Evolutionary conservation across 2,888 invertebrate genomes (phyloP).

Genomic region (Enoplolaimus lenunculus): DNA sequence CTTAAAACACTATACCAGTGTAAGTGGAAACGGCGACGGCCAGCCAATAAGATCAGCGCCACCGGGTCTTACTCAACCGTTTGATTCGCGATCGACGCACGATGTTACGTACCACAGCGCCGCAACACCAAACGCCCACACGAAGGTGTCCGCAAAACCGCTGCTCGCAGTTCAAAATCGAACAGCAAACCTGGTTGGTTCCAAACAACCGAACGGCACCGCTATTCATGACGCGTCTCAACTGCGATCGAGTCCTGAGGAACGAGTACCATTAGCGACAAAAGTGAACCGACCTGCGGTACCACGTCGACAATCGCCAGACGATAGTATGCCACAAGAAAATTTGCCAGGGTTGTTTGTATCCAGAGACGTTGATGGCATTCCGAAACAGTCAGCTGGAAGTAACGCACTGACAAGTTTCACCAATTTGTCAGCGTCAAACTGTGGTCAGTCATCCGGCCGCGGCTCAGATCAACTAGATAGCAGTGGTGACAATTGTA

Average conservation of each 20-base stretch:
- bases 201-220: too few species aligned
- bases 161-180: neutral
- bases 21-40: too few species aligned
- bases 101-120: neutral
- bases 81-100: neutral
- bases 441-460: neutral
- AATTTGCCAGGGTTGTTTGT: too few species aligned
- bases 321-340: too few species aligned
- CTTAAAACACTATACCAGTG: too few species aligned
- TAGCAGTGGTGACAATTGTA: neutral
- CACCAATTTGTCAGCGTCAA: neutral
- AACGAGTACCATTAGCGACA: neutral
- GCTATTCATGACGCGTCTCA: neutral
- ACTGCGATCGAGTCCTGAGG: neutral
- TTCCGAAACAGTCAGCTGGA: too few species aligned
- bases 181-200: neutral
- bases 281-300: too few species aligned
- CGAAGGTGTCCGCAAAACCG: neutral
- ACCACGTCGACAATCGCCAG: too few species aligned
- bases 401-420: neutral
- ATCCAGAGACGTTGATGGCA: too few species aligned
- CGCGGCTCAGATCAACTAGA: neutral
- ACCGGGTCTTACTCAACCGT: neutral
- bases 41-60: too few species aligned
- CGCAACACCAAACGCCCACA: too few species aligned